Base-by-base conservation (phyloP, 2,797 vertebrate species). In the Sebastes trivittatus region DNA sequence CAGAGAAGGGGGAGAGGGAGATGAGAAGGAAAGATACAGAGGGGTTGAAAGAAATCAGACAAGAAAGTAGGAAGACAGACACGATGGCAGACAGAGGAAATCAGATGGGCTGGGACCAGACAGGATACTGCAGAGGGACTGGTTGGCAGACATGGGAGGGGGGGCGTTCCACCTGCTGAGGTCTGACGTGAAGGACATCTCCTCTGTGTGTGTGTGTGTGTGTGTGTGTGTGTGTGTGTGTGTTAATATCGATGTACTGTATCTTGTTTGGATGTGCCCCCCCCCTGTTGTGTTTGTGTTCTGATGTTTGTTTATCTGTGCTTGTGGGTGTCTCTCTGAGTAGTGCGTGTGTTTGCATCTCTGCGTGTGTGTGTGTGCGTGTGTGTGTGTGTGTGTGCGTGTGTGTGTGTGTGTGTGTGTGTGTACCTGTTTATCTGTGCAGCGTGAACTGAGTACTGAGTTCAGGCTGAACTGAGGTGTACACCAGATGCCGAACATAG, bases 181-280 rank as follows among this genome's bases (percentile, higher is more conserved):
- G 84, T 86, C 78, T 75, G 80, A 82, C 59, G 23, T 89, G 86
- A 92, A 92, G 88, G 89, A 91, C 88, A 77, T 90, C 34, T 83
- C 65, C 34, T 67, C 27, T 61, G 14, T 34, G 18, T 69, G 61
- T 55, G 59, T 72, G 60, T 5, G 34, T 4, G 32, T 3, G 29
- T 20, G 16, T 22, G 25, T 61, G 13, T 27, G 18, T 69, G 60
- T 55, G 27, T 29, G 29, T 29, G 58, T 75, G 64, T 32, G 4
- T 63, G 54, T 62, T 63, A 6, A 59, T 81, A 80, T 90, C 7
- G n/a, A 82, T 87, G 84, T 18, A 49, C 49, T 66, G 63, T 61
- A 68, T 87, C 81, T 87, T 84, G 78, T 88, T 87, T 82, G 74
- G 72, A 74, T 73, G 75, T 63, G 70, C 54, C 74, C 11, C 29